A percentile compares a stretch with the other conserved stretches of the same genome.
These are phyloP conservation scores for Patella pellucida DNA, from an alignment of 2,888 invertebrate species.

Conservation along the genomic window DNA sequence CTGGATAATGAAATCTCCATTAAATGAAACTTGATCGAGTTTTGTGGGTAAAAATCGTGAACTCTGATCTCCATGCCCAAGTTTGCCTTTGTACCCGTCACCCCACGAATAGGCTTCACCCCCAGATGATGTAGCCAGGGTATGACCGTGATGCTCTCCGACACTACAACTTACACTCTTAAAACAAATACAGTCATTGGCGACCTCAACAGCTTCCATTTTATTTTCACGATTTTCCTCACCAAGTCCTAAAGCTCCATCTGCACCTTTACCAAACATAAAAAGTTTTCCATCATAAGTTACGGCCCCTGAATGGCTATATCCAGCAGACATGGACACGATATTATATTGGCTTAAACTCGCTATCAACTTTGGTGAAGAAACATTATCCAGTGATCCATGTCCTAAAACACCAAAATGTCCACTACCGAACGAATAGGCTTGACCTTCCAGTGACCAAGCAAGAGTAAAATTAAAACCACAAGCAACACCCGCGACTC, in stretches of 20 bases:
- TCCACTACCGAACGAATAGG: slow-evolving; percentile 53
- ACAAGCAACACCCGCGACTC: slow-evolving; percentile 47
- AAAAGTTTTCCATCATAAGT: slow-evolving; percentile 40
- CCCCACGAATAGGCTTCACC: slow-evolving; percentile 49
- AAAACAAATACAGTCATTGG: slow-evolving; percentile 26
- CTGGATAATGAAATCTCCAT: slow-evolving; percentile 36
- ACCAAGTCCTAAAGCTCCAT: slow-evolving; percentile 47
- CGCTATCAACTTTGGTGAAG: slow-evolving; percentile 33
- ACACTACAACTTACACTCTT: slow-evolving; percentile 52
- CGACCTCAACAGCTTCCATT: slow-evolving; percentile 27
- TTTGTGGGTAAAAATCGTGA: slow-evolving; percentile 31
- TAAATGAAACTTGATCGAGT: slow-evolving; percentile 39
- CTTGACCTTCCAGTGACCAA: slow-evolving; percentile 46
- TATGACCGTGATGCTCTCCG: slow-evolving; percentile 57
- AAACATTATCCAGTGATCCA: slow-evolving; percentile 35
- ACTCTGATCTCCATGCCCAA: slow-evolving; percentile 48
- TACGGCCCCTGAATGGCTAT: slow-evolving; percentile 49
- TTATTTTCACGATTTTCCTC: slow-evolving; percentile 18
- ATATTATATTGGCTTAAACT: slow-evolving; percentile 27
- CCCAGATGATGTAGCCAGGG: slow-evolving; percentile 39
- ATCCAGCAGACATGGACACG: slow-evolving; percentile 43
- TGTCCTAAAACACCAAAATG: slow-evolving; percentile 53
- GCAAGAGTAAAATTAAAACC: slow-evolving; percentile 53
- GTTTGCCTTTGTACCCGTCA: slow-evolving; percentile 57
- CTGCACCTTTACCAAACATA: slow-evolving; percentile 48